These are phyloP conservation scores for Agonopterix arenella DNA, from an alignment of 2,888 invertebrate species.

Conservation along the genomic window DNA sequence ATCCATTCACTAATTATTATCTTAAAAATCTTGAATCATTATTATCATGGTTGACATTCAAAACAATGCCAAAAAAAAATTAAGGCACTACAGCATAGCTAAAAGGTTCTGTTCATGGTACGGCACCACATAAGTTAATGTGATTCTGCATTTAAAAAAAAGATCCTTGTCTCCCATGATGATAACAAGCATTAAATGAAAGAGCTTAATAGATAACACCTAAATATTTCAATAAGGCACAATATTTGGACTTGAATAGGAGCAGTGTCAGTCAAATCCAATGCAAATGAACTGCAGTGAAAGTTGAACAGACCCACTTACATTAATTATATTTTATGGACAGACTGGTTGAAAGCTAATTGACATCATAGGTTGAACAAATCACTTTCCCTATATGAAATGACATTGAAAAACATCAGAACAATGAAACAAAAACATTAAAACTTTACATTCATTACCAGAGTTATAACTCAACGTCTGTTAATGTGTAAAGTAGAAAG, in stretches of 20 bases:
- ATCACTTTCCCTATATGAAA: conserved; percentile 18
- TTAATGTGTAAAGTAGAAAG: too few species aligned
- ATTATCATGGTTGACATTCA: too few species aligned
- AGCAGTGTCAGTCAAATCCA: too few species aligned
- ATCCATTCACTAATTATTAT: too few species aligned
- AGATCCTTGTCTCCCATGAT: not conserved
- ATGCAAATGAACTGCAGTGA: conserved; percentile 12
- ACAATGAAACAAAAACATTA: conserved; percentile 12
- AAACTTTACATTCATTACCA: not conserved
- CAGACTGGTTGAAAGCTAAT: not conserved
- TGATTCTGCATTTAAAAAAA: too few species aligned
- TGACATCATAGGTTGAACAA: conserved; percentile 2
- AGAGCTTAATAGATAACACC: too few species aligned
- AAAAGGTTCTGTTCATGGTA: too few species aligned
- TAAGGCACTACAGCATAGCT: too few species aligned
- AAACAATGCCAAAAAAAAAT: too few species aligned
- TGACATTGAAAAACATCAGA: conserved; percentile 16
- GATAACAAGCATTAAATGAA: not conserved
- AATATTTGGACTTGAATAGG: conserved; percentile 11
- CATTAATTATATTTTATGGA: not conserved
- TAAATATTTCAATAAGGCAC: conserved; percentile 39
- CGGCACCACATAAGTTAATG: too few species aligned
- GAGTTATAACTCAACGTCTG: too few species aligned
- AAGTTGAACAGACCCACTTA: conserved; percentile 13
- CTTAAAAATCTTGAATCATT: too few species aligned